These are phyloP conservation scores for Helicoverpa zea DNA, from an alignment of 1,140 invertebrate species.

Conservation along the genomic window DNA sequence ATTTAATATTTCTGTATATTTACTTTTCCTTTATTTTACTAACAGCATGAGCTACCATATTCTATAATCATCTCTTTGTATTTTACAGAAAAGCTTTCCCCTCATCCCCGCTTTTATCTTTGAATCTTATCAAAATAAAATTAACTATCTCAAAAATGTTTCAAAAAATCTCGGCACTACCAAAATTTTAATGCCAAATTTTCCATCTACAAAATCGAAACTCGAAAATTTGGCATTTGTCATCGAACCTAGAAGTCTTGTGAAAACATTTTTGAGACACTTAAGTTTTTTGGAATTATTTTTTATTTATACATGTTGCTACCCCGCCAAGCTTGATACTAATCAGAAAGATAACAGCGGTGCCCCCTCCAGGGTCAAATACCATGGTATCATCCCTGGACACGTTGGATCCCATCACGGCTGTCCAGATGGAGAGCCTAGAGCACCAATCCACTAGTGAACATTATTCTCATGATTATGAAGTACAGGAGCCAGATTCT, in stretches of 20 bases:
- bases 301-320: conserved; percentile 63
- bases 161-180: background rate
- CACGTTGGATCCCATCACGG: conserved; percentile 88
- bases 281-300: conserved; percentile 29
- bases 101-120: conserved; percentile 68
- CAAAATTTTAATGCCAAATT: conserved; percentile 9
- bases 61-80: conserved; percentile 53
- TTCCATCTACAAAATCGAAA: background rate
- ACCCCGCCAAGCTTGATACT: conserved; percentile 81
- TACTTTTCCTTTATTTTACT: background rate
- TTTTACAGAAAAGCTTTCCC: conserved; percentile 62
- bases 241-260: background rate
- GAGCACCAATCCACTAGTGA: conserved; percentile 84
- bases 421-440: conserved; percentile 82
- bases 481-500: conserved; percentile 83
- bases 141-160: conserved; percentile 17
- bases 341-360: conserved; percentile 85
- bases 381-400: conserved; percentile 92
- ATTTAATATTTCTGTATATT: background rate
- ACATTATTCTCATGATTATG: conserved; percentile 81
- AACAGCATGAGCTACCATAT: conserved; percentile 22
- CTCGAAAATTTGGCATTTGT: background rate
- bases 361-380: conserved; percentile 88
- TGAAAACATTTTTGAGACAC: conserved; percentile 12
- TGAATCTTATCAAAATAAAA: background rate